Conservation (phyloP, 2,888 invertebrate species). For the Mesoligia furuncula region DNA sequence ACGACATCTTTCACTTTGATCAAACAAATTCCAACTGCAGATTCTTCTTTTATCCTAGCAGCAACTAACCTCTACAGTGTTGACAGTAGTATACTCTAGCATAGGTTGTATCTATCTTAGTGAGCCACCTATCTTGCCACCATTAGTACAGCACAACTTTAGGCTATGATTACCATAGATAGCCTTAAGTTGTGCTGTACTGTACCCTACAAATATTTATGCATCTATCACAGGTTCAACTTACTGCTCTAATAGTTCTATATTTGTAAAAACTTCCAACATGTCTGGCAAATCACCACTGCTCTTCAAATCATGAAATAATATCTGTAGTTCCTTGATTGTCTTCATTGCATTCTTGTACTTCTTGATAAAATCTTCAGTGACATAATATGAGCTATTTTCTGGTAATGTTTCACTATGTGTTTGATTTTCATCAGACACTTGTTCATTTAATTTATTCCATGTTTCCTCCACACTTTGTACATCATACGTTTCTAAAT, state of each 20-base stretch:
- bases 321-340: conserved; percentile 73
- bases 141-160: background rate
- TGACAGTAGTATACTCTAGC: background rate
- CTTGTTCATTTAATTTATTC: conserved; percentile 75
- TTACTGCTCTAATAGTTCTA: conserved; percentile 69
- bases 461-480: conserved; percentile 78
- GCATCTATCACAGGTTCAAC: conserved; percentile 9
- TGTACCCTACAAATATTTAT: background rate
- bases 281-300: conserved; percentile 69
- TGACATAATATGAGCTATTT: conserved; percentile 73
- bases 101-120: background rate
- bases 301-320: conserved; percentile 70
- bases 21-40: background rate
- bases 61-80: background rate
- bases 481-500: conserved; percentile 81
- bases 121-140: background rate
- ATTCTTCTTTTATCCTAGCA: background rate
- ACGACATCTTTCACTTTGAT: no score
- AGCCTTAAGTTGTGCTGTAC: background rate
- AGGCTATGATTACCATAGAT: background rate
- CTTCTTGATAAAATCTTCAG: conserved; percentile 79
- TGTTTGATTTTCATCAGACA: conserved; percentile 51
- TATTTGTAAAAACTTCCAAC: conserved; percentile 77
- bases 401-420: conserved; percentile 58
- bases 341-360: conserved; percentile 77